Base-by-base conservation (phyloP, 2,797 vertebrate species). In the Cirrhinus mrigala region DNA sequence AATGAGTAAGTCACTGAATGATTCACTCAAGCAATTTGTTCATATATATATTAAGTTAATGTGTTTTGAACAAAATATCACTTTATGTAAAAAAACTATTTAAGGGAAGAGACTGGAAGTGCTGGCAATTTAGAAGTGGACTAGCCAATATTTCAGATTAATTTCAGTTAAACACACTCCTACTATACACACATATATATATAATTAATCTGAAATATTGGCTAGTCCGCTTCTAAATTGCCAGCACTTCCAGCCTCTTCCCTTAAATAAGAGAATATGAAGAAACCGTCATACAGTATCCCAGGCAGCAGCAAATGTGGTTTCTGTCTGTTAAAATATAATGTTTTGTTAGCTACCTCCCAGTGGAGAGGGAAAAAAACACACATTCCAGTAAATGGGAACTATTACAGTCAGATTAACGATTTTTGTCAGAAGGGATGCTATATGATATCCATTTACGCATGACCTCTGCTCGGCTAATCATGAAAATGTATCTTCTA, bases 371-470 rank as follows among this genome's bases (percentile, higher is more conserved):
- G 33, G 6, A 60, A 37, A 70, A 73, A 46, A 84, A 62, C 40
- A 60, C 73, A 87, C 74, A 77, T 90, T 90, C 87, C 89, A 52
- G 89, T 89, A 90, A 90, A 87, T 88, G 88, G 89, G 44, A 88
- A 86, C 79, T 77, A 74, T 90, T 89, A 88, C 87, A 87, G 86
- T 90, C 84, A 90, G 87, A 89, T 82, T 88, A 90, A 89, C 44
- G 89, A 89, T 88, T 88, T 88, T 87, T 82, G 85, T 84, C 89
- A 87, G 84, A 77, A 73, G 89, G 74, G 58, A 83, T 52, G 89
- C 85, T 77, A 90, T 81, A 22, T 74, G 87, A 90, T 90, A 90
- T 77, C 82, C 87, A 71, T 88, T 82, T 82, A 77, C 70, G 79
- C 79, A 83, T 71, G 83, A 87, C 79, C 79, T 81, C 78, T 60